Percentiles rank a stretch among this genome's conserved stretches.
phyloP scores from a whole-genome alignment of 1,140 invertebrate species.

The Euborellia annulipes region DNA sequence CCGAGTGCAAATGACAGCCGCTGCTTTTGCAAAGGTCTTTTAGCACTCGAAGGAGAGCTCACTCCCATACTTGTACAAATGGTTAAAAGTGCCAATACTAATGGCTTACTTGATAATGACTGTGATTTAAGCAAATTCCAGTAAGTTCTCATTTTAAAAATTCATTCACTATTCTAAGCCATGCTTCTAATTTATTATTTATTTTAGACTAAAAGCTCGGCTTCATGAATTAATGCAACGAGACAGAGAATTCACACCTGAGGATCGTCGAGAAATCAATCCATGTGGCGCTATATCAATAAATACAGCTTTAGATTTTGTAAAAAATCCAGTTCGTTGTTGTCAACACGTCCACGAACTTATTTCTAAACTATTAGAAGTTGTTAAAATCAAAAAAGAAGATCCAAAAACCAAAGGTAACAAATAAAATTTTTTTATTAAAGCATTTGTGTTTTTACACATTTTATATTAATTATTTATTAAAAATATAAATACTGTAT shows the following conservation, averaged over 20 bases:
- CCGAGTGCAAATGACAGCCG: constrained; percentile 57
- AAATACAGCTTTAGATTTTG: constrained; percentile 77
- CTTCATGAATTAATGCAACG: constrained; percentile 87
- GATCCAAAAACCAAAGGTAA: constrained; percentile 72
- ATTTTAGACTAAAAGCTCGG: constrained; percentile 75
- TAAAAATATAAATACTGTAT: background rate
- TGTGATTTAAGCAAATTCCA: constrained; percentile 42
- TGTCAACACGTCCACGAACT: constrained; percentile 78
- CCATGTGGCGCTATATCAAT: constrained; percentile 81
- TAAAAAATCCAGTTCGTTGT: constrained; percentile 89
- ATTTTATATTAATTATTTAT: background rate
- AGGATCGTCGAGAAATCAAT: constrained; percentile 77
- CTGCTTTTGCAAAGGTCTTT: constrained; percentile 55
- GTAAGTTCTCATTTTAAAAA: constrained; percentile 19
- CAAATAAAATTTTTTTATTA: background rate
- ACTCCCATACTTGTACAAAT: constrained; percentile 62
- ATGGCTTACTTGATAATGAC: constrained; percentile 54
- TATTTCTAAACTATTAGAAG: constrained; percentile 70
- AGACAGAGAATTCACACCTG: constrained; percentile 71
- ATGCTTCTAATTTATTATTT: constrained; percentile 11
- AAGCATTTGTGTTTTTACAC: background rate
- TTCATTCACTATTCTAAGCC: background rate
- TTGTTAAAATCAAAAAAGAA: constrained; percentile 71
- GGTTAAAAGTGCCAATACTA: constrained; percentile 59
- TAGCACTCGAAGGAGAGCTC: constrained; percentile 57